These are phyloP conservation scores for Pilophorus perplexus DNA, from an alignment of 2,888 invertebrate genomes.

Conservation along the genomic window DNA sequence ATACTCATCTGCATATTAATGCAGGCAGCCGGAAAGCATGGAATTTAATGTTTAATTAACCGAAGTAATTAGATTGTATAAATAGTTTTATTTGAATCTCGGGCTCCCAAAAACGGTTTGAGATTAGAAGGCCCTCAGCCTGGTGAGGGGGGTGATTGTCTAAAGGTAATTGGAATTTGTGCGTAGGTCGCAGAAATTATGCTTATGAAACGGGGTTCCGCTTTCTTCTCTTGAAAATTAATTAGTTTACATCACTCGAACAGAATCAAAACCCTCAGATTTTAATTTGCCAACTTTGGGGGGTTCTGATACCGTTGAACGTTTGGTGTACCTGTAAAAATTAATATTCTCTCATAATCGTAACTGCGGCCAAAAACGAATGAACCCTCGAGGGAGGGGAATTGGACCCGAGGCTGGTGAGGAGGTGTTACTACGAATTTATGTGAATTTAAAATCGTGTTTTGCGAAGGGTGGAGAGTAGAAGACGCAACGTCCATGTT, in stretches of 20 bases:
- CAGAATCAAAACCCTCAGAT: too few species aligned
- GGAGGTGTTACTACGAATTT: too few species aligned
- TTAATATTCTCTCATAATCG: too few species aligned
- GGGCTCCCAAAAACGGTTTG: constrained; percentile 25
- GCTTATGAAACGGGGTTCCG: constrained; percentile 23
- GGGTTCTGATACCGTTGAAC: too few species aligned
- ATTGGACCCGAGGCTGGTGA: too few species aligned
- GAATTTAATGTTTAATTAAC: constrained; percentile 42
- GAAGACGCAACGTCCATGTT: too few species aligned
- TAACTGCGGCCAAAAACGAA: too few species aligned
- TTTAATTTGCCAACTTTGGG: too few species aligned
- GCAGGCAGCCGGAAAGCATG: constrained; percentile 23
- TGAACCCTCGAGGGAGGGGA: too few species aligned
- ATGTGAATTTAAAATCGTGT: too few species aligned
- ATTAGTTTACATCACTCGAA: constrained; percentile 23
- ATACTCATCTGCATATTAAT: constrained; percentile 43
- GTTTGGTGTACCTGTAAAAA: too few species aligned
- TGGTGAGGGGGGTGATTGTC: constrained; percentile 26
- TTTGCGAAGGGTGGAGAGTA: too few species aligned
- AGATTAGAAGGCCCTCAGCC: constrained; percentile 24
- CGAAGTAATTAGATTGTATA: constrained; percentile 40
- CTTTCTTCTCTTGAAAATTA: constrained; percentile 30
- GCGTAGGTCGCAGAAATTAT: constrained; percentile 36
- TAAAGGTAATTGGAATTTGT: constrained; percentile 32
- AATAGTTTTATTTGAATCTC: constrained; percentile 39